phyloP scores from a whole-genome alignment of 2,888 invertebrate genomes.

The Drosophila atripex region DNA sequence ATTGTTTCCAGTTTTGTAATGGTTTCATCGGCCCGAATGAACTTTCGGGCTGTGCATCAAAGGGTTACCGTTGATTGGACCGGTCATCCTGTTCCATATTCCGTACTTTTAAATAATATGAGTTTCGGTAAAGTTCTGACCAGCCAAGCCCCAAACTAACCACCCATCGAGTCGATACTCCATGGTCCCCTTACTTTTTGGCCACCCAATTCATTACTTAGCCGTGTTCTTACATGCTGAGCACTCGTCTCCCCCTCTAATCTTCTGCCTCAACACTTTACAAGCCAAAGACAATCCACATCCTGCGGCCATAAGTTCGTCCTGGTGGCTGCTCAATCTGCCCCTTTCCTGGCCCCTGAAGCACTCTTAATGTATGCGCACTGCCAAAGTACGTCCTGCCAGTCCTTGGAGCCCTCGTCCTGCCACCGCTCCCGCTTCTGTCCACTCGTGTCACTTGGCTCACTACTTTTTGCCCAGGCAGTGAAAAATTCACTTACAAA shows the following conservation, averaged over 20 bases:
- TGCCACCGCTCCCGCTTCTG: background rate
- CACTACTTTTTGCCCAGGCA: conserved; percentile 19
- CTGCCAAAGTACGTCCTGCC: conserved; percentile 42
- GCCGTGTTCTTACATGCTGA: conserved; percentile 18
- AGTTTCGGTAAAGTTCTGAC: background rate
- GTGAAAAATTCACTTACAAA: conserved; percentile 67
- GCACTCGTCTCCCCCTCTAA: conserved; percentile 13
- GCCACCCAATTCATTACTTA: conserved; percentile 35
- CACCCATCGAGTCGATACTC: conserved; percentile 2
- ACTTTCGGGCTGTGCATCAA: conserved; percentile 7
- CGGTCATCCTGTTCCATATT: background rate
- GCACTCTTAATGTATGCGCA: conserved; percentile 52
- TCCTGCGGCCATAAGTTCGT: conserved; percentile 38
- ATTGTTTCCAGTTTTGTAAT: conserved; percentile 44
- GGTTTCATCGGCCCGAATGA: conserved; percentile 27
- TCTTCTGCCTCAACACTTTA: conserved; percentile 25
- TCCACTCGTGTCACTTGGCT: conserved; percentile 33
- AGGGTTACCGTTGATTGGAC: conserved; percentile 28
- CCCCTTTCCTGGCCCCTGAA: background rate
- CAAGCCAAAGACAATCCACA: conserved; percentile 34
- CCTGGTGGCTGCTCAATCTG: conserved; percentile 4
- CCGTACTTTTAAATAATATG: background rate
- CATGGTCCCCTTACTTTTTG: conserved; percentile 1
- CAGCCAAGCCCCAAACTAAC: conserved; percentile 2
- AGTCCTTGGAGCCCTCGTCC: conserved; percentile 11